Evolutionary conservation across 2,113 vertebrate species (phyloP).

Genomic region (Ailurus styani): DNA sequence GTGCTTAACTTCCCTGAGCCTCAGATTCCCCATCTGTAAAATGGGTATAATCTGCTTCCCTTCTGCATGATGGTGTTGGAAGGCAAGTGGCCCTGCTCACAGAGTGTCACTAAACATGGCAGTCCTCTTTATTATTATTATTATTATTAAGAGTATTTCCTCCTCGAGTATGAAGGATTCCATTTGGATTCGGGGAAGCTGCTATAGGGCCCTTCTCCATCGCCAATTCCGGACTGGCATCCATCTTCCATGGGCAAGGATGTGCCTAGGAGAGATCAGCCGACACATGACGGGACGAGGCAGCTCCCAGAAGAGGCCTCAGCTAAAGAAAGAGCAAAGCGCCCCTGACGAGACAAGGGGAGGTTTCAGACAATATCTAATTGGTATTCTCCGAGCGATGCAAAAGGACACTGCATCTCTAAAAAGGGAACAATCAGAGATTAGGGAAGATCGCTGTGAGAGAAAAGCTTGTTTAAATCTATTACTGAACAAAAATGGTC

Average conservation of each 20-base stretch:
- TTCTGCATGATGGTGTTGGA: background rate
- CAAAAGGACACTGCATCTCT: background rate
- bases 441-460: background rate
- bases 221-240: rapidly evolving
- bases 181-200: background rate
- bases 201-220: background rate
- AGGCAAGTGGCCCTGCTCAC: background rate
- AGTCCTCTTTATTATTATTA: background rate
- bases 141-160: background rate
- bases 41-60: background rate
- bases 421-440: slow-evolving; percentile 10
- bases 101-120: rapidly evolving
- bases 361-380: background rate
- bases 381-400: background rate
- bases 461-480: slow-evolving; percentile 39
- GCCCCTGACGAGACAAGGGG: background rate
- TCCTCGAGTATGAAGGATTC: background rate
- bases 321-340: background rate
- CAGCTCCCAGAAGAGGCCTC: background rate
- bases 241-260: background rate
- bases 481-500: slow-evolving; percentile 6
- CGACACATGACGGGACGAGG: rapidly evolving
- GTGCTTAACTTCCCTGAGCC: background rate
- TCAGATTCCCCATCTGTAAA: background rate
- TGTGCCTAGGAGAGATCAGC: background rate